These are phyloP conservation scores for Danionella cerebrum DNA, from an alignment of 2,113 vertebrate species.

Conservation along the genomic window DNA sequence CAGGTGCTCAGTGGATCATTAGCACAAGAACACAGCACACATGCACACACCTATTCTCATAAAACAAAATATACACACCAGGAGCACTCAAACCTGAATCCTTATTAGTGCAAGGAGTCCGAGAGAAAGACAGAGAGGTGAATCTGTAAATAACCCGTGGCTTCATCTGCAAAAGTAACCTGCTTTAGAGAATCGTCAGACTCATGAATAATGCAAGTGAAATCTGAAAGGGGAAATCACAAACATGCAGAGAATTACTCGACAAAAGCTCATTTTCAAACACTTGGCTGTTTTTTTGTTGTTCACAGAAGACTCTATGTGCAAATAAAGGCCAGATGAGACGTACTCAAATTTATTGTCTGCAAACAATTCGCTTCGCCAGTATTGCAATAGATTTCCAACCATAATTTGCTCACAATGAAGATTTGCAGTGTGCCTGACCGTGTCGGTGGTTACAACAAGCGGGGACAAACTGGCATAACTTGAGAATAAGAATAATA, in stretches of 20 bases:
- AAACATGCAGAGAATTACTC: not conserved
- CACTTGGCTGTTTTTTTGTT: not conserved
- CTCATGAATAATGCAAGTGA: constrained; percentile 25
- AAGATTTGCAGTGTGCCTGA: constrained; percentile 2
- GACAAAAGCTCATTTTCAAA: constrained; percentile 13
- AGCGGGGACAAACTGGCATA: not conserved
- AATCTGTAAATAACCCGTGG: not conserved
- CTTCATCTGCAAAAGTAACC: constrained; percentile 20
- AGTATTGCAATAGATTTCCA: not conserved
- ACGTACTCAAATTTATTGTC: constrained; percentile 8
- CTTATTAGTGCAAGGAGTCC: not conserved
- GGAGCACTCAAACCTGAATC: not conserved
- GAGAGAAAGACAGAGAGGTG: not conserved
- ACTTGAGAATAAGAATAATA: too few species aligned
- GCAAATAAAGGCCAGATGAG: constrained; percentile 13
- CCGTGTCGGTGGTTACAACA: too few species aligned
- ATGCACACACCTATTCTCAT: not conserved
- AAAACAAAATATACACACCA: not conserved
- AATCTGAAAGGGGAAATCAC: constrained; percentile 19
- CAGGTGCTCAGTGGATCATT: constrained; percentile 2
- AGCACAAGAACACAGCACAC: not conserved
- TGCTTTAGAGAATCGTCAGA: constrained; percentile 4
- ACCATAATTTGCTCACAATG: not conserved
- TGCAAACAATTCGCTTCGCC: constrained; percentile 2
- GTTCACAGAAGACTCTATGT: constrained; percentile 1